Base-by-base conservation (phyloP, 2,797 vertebrate species). In the Antrozous pallidus region DNA sequence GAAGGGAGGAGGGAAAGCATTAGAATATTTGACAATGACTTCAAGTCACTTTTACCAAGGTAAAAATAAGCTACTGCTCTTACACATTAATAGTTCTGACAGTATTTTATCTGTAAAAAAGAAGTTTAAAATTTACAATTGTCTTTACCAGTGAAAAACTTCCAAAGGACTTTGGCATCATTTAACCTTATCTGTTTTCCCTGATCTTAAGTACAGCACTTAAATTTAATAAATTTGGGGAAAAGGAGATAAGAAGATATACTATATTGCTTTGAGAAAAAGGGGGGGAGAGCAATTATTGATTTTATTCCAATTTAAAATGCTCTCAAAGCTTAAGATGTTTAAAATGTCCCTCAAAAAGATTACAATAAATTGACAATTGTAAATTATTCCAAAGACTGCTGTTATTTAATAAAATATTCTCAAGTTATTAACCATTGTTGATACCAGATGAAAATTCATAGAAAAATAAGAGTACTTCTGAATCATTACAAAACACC, bases 11-110 rank as follows among this genome's bases (percentile, higher is more conserved):
- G 97, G 94, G 97, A 95, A 97, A 96, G 97, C 96, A 95, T 88
- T 91, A 97, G 98, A 97, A 97, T 97, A 98, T 98, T 98, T 98
- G 98, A 98, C 98, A 98, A 98, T 98, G 98, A 98, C 98, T 98
- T 98, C 97, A 98, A 98, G 98, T 96, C 97, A 97, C 97, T 96
- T 91, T 96, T 97, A 95, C 91, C 94, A 95, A 95, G 96, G 96
- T 96, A 92, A 97, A 97, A 91, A 98, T 83, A 95, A 96, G 81
- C 83, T 16, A 7, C 20, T 36, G 74, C 51, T 88, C 71, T 86
- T 96, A 54, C 79, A 97, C 69, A 63, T 42, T 78, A 83, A 26
- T 8, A 80, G 87, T 96, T 97, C 69, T 80, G 85, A 92, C 49
- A 94, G 65, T 88, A 96, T 96, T 97, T 97, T 95, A 95, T 70